A percentile compares a stretch with the other conserved stretches of the same genome.
Conservation (phyloP, 2,888 invertebrate species). For the Drosophila ustulata region DNA sequence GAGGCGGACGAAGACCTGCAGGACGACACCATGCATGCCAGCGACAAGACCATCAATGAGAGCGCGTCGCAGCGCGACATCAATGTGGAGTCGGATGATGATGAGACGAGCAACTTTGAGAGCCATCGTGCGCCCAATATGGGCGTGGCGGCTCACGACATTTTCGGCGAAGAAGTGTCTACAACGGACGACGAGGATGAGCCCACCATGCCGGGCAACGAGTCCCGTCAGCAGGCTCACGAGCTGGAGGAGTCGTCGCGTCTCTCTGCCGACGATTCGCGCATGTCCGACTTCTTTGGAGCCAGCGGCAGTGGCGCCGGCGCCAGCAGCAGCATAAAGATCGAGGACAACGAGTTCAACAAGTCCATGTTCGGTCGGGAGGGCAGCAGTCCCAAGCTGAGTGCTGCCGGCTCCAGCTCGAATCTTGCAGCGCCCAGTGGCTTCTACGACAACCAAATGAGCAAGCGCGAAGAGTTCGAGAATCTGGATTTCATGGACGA, state of each 20-base stretch:
- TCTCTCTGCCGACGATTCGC: constrained; percentile 90
- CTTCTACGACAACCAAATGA: constrained; percentile 78
- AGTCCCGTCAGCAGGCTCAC: constrained; percentile 84
- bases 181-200: constrained; percentile 94
- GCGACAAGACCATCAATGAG: constrained; percentile 71
- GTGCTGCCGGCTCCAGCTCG: constrained; percentile 82
- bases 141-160: constrained; percentile 90
- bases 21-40: constrained; percentile 78
- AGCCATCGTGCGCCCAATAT: constrained; percentile 70
- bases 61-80: constrained; percentile 79
- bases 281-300: constrained; percentile 89
- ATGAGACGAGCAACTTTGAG: constrained; percentile 70
- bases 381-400: constrained; percentile 72
- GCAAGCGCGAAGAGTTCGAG: constrained; percentile 82
- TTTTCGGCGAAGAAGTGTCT: constrained; percentile 96
- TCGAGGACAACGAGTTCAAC: constrained; percentile 82
- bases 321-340: constrained; percentile 66
- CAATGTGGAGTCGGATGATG: constrained; percentile 84
- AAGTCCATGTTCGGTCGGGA: constrained; percentile 82
- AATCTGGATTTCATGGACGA: constrained; percentile 80
- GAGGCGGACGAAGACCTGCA: constrained; percentile 80
- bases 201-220: constrained; percentile 86
- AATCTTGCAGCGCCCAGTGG: constrained; percentile 80
- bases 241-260: constrained; percentile 93
- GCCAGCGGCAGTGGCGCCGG: constrained; percentile 85